Evolutionary conservation across 2,888 invertebrate genomes (phyloP).

Genomic region (Acronicta psi): DNA sequence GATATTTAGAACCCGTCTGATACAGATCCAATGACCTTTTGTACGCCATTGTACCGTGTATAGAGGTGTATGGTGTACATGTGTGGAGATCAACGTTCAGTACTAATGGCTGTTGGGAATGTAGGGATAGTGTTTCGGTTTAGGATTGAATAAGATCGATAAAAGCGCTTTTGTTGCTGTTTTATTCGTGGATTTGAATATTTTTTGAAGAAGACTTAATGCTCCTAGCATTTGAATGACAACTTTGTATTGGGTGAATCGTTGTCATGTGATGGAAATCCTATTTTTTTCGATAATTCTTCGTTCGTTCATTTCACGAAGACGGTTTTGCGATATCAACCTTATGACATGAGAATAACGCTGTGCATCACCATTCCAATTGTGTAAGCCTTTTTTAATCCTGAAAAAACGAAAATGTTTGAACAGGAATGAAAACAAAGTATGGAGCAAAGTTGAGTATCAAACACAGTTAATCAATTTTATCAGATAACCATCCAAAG

Average conservation of each 20-base stretch:
- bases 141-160: constrained; percentile 8
- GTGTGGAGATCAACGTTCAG: constrained; percentile 42
- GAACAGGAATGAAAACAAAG: no score
- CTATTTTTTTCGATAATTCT: no score
- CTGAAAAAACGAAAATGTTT: no score
- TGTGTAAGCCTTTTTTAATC: no score
- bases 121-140: constrained; percentile 10
- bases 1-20: constrained; percentile 62
- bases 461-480: constrained; percentile 2
- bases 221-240: no score
- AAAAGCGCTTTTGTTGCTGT: constrained; percentile 13
- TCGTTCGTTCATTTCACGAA: no score
- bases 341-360: no score
- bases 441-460: neutral
- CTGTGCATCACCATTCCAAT: no score
- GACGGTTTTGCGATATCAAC: no score
- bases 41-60: constrained; percentile 38
- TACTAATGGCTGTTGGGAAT: constrained; percentile 18
- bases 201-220: no score
- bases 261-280: no score
- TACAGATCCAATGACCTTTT: constrained; percentile 69
- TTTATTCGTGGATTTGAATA: neutral
- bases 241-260: no score
- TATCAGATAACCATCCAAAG: neutral
- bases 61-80: constrained; percentile 25